Conservation (phyloP, 1,140 invertebrate species). For the Atopsyche davidsoni region DNA sequence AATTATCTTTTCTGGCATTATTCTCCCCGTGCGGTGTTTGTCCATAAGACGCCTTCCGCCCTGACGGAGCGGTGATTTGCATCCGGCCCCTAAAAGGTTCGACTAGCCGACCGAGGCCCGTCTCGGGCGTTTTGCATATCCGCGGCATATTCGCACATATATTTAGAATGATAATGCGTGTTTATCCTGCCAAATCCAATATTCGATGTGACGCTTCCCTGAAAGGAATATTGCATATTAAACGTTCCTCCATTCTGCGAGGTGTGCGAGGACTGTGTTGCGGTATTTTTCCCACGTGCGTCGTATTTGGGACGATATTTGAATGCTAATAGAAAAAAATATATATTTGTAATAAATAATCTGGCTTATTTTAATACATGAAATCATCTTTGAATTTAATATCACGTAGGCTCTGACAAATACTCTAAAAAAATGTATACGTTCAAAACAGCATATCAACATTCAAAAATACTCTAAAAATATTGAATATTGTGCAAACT, state of each 20-base stretch:
- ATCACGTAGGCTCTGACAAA: too few relatives aligned
- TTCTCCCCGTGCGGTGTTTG: constrained; percentile 24
- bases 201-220: constrained; percentile 24
- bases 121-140: constrained; percentile 7
- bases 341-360: too few relatives aligned
- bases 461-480: too few relatives aligned
- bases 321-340: background rate
- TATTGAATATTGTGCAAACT: too few relatives aligned
- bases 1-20: constrained; percentile 30
- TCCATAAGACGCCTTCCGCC: constrained; percentile 23
- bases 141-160: constrained; percentile 17
- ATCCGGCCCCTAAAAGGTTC: constrained; percentile 4
- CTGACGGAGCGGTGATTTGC: constrained; percentile 6
- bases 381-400: too few relatives aligned
- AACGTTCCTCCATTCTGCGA: background rate
- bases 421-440: too few relatives aligned
- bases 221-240: constrained; percentile 26
- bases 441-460: too few relatives aligned
- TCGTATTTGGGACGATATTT: background rate
- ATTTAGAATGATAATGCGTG: constrained; percentile 26
- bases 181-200: constrained; percentile 28
- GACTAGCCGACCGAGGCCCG: background rate
- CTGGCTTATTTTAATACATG: too few relatives aligned
- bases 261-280: background rate
- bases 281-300: background rate